Evolutionary conservation across 1,140 invertebrate genomes (phyloP), one percentile per base, ranked within the genome.

Genomic region (Drosophila dunni): DNA sequence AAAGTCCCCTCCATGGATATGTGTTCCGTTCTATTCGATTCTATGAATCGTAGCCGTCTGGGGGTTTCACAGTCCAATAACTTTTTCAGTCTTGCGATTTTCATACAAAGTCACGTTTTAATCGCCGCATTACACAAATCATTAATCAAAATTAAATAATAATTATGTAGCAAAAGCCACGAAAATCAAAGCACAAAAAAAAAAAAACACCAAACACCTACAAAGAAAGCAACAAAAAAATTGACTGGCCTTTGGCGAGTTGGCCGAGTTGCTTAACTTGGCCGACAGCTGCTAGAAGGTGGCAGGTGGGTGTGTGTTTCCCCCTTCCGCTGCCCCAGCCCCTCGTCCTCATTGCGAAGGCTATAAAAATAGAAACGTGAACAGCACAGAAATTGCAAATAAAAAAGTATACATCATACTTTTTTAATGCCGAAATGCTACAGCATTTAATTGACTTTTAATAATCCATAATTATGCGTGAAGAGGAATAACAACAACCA

Each of bases 111-210:
- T 88, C 83, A 88, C 83, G 83, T 88, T 88, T 88, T 83, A 88
- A 88, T 83, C 79, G 84, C 68, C 54, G 61, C 83, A 63, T 72
- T 83, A 70, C 67, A 64, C 53, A 78, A 88, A 88, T 88, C 83
- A 88, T 88, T 88, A 89, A 89, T 88, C 83, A 88, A 88, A 88
- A 88, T 88, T 88, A 88, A 88, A 88, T 76, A 83, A 88, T 89
- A 88, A 88, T 88, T 88, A 88, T 83, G 79, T 70, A 67, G 66
- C 69, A 58, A 46, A 57, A 51, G 11, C 24, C 3, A 6, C 24
- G 6, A 29, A 29, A 29, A 29, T 29, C 24, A 29, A 29, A 29
- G 24, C 24, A 0, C 24, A 5, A 29, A 29, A 1, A 17, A 29
- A 1, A 17, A 29, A 29, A 46, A 44, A 48, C 51, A 38, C 53